phyloP scores from a whole-genome alignment of 2,797 vertebrate species.

The Pseudochaenichthys georgianus region DNA sequence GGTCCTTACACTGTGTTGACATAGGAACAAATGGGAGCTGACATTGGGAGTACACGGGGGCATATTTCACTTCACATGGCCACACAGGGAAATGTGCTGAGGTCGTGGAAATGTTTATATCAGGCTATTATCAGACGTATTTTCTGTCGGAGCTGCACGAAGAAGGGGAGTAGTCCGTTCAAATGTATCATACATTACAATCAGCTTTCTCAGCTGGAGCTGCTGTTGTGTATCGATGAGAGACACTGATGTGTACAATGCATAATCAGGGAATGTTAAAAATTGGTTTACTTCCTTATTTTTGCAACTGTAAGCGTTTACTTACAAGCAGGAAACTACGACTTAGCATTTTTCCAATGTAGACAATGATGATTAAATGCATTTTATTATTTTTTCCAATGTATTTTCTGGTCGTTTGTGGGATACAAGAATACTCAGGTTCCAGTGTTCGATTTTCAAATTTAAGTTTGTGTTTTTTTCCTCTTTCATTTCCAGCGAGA shows the following conservation, averaged over 20 bases:
- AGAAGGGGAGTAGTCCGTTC: conserved; percentile 7
- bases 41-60: conserved; percentile 60
- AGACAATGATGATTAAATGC: background rate
- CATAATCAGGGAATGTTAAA: conserved; percentile 8
- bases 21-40: conserved; percentile 74
- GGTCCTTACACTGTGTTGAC: conserved; percentile 67
- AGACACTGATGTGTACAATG: conserved; percentile 5
- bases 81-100: conserved; percentile 76
- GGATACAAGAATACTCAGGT: background rate
- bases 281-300: background rate
- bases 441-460: conserved; percentile 13
- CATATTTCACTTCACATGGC: conserved; percentile 60
- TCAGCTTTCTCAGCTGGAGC: conserved; percentile 49
- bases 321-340: conserved; percentile 7
- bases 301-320: background rate
- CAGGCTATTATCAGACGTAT: conserved; percentile 45
- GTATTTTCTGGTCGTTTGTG: background rate
- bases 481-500: conserved; percentile 82
- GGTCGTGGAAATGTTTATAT: conserved; percentile 64
- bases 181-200: conserved; percentile 51
- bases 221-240: conserved; percentile 13
- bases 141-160: conserved; percentile 35
- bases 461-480: conserved; percentile 7
- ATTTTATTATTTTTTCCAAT: background rate
- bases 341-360: background rate